Evolutionary conservation across 2,797 vertebrate species (phyloP), one percentile per base, ranked within the genome.

Genomic region (Buceros bicornis): DNA sequence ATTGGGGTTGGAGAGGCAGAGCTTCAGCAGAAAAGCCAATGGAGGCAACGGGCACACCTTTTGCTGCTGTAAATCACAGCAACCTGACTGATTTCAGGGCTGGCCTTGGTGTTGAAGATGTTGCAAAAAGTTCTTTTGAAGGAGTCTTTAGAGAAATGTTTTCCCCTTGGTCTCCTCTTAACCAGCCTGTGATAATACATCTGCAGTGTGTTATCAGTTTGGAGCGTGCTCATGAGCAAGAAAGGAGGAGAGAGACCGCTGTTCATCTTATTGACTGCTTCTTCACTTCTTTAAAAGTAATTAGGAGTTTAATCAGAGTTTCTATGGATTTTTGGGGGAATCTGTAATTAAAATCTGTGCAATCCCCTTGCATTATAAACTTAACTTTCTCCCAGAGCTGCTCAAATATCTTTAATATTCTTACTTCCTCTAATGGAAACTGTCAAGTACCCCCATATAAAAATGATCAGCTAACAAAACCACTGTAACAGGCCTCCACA

Each of bases 281-380:
- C 95, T 95, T 97, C 93, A 90, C 94, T 95, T 94, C 96, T 97
- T 96, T 97, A 93, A 97, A 97, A 97, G 97, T 96, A 95, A 97
- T 97, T 97, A 96, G 95, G 92, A 91, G 72, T 96, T 97, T 97
- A 97, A 97, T 97, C 96, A 97, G 94, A 91, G 94, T 92, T 97
- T 96, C 91, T 96, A 97, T 97, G 95, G 97, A 97, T 97, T 97
- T 97, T 95, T 89, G 16, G 29, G 70, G 51, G 95, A 97, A 97
- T 97, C 97, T 97, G 97, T 97, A 97, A 97, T 97, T 97, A 97
- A 97, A 97, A 97, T 97, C 97, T 97, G 87, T 65, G 66, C 95
- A 91, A 82, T 96, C 80, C 74, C 88, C 81, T 95, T 74, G 89
- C 91, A 91, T 94, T 96, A 95, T 95, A 66, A 94, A 92, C 90